Evolutionary conservation across 2,797 vertebrate species (phyloP).

Genomic region (Distichodus sexfasciatus): DNA sequence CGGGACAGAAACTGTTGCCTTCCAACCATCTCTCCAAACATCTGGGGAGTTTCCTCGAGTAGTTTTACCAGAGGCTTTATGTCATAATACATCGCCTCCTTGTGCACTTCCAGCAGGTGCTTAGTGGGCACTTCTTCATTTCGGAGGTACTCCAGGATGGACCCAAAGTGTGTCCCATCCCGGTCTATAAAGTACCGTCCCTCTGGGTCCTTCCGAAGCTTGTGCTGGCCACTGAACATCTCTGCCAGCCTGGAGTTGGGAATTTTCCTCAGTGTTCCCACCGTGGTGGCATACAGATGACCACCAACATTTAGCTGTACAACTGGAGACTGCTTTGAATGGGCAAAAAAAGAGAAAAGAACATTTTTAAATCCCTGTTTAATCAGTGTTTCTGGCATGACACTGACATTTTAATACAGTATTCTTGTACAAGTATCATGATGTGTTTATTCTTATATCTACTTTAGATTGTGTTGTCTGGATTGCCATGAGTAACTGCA

Average conservation of each 20-base stretch:
- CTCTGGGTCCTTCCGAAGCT: constrained; percentile 65
- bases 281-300: constrained; percentile 78
- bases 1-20: constrained; percentile 86
- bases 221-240: constrained; percentile 70
- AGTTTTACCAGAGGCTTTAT: constrained; percentile 82
- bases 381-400: no score
- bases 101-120: constrained; percentile 79
- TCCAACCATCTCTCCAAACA: constrained; percentile 87
- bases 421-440: no score
- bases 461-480: no score
- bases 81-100: constrained; percentile 83
- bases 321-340: constrained; percentile 59
- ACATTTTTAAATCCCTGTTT: not conserved
- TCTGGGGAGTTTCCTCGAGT: constrained; percentile 81
- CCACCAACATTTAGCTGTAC: constrained; percentile 87
- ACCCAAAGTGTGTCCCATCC: constrained; percentile 80
- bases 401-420: no score
- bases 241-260: constrained; percentile 81
- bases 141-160: constrained; percentile 85
- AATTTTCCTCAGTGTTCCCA: constrained; percentile 80
- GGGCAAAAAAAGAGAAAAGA: not conserved
- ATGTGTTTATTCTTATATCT: no score
- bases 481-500: no score
- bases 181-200: constrained; percentile 88
- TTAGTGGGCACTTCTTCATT: constrained; percentile 74